Conservation (phyloP, 2,113 vertebrate genomes). For the Tenebrosternarchus preto region DNA sequence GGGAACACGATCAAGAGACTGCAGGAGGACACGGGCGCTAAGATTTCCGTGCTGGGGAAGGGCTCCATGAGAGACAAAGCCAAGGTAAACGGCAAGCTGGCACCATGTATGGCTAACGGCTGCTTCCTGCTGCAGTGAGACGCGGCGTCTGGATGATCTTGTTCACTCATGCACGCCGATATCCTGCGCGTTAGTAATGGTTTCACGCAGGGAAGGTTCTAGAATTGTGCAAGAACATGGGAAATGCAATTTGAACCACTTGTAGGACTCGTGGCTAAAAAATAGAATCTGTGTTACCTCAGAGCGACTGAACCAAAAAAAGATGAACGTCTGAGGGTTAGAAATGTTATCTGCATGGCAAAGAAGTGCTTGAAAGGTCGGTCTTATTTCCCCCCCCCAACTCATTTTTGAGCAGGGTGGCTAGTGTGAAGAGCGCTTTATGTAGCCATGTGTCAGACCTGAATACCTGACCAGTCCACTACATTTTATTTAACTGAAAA, state of each 20-base stretch:
- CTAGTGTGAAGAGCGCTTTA: not conserved
- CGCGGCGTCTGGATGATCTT: no score
- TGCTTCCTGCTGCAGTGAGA: no score
- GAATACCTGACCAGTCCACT: no score
- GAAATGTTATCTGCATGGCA: no score
- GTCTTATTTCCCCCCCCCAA: not conserved
- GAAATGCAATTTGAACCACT: not conserved
- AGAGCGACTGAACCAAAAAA: not conserved
- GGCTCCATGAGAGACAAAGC: constrained; percentile 98
- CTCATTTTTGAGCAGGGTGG: not conserved
- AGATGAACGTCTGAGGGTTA: no score
- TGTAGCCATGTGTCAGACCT: no score
- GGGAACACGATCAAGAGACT: constrained; percentile 98
- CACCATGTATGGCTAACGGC: not conserved
- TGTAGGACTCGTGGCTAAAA: not conserved
- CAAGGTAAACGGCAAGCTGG: constrained; percentile 79
- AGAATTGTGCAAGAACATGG: not conserved
- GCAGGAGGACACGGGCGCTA: constrained; percentile 97
- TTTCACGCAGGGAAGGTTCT: no score
- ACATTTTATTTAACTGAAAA: no score
- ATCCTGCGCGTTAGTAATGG: no score
- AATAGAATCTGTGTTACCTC: not conserved
- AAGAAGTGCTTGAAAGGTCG: not conserved
- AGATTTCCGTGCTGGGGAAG: constrained; percentile 98
- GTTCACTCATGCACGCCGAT: no score